Evolutionary conservation across 1,140 invertebrate species (phyloP).

Genomic region (Andricus grossulariae): DNA sequence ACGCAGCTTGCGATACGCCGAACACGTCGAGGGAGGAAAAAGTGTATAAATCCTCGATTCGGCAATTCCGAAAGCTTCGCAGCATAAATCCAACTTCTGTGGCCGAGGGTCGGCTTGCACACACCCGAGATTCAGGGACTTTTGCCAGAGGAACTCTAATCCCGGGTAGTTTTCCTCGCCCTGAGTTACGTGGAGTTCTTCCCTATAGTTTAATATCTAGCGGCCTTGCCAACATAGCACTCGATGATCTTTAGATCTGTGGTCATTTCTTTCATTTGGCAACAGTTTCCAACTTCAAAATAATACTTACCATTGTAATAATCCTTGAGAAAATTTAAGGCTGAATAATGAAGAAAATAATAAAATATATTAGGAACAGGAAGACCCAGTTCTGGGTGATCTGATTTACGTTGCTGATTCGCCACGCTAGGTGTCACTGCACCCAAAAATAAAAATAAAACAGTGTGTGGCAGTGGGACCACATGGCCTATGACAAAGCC

Average conservation of each 20-base stretch:
- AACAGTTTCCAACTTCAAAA: constrained; percentile 38
- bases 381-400: too few relatives aligned
- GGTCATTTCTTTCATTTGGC: constrained; percentile 49
- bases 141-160: constrained; percentile 71
- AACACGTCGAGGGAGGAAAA: constrained; percentile 37
- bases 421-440: too few relatives aligned
- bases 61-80: constrained; percentile 70
- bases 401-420: too few relatives aligned
- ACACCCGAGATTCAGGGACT: constrained; percentile 71
- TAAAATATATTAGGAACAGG: too few relatives aligned
- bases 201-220: constrained; percentile 44
- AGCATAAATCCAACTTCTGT: constrained; percentile 74
- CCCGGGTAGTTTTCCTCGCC: constrained; percentile 63
- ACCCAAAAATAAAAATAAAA: too few relatives aligned
- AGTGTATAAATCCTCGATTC: constrained; percentile 72
- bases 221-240: constrained; percentile 47
- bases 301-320: background rate
- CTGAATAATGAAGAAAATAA: too few relatives aligned
- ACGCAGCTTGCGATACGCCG: constrained; percentile 39
- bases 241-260: constrained; percentile 57
- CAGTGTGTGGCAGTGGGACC: too few relatives aligned
- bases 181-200: constrained; percentile 62
- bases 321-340: too few relatives aligned
- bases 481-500: too few relatives aligned
- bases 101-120: constrained; percentile 63